phyloP scores from a whole-genome alignment of 2,888 invertebrate genomes.

The Lacanobia wlatinum region DNA sequence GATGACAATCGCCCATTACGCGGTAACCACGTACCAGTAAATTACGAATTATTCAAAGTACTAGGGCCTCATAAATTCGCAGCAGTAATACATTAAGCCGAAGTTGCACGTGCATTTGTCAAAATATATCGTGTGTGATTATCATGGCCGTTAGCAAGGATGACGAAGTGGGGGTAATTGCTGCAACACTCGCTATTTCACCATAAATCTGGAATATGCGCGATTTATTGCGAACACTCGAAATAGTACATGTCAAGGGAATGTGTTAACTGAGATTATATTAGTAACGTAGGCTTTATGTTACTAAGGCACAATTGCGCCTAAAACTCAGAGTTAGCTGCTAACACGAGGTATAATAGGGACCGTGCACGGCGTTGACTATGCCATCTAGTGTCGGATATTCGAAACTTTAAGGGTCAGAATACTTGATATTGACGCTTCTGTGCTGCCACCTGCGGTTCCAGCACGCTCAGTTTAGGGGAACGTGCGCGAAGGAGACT shows the following conservation, averaged over 20 bases:
- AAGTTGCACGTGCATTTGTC: constrained; percentile 46
- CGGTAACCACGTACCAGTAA: constrained; percentile 8
- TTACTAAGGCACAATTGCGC: not conserved
- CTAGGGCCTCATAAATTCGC: constrained; percentile 37
- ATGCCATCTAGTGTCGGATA: no score
- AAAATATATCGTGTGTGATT: constrained; percentile 57
- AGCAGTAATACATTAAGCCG: constrained; percentile 27
- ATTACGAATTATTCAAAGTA: constrained; percentile 21
- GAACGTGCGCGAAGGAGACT: no score
- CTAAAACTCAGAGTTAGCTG: no score
- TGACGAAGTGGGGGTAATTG: constrained; percentile 48
- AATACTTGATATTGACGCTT: no score
- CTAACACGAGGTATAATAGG: no score
- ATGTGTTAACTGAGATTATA: not conserved
- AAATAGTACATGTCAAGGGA: constrained; percentile 27
- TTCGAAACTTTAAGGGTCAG: no score
- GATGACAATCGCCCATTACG: not conserved
- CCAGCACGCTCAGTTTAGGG: no score
- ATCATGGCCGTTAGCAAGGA: constrained; percentile 40
- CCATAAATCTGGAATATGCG: constrained; percentile 43
- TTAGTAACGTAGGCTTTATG: constrained; percentile 1
- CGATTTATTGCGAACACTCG: constrained; percentile 51
- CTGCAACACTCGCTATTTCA: constrained; percentile 32
- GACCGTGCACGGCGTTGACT: no score
- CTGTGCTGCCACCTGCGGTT: no score